Evolutionary conservation across 2,113 vertebrate genomes (phyloP).

Genomic region (Callipepla squamata): DNA sequence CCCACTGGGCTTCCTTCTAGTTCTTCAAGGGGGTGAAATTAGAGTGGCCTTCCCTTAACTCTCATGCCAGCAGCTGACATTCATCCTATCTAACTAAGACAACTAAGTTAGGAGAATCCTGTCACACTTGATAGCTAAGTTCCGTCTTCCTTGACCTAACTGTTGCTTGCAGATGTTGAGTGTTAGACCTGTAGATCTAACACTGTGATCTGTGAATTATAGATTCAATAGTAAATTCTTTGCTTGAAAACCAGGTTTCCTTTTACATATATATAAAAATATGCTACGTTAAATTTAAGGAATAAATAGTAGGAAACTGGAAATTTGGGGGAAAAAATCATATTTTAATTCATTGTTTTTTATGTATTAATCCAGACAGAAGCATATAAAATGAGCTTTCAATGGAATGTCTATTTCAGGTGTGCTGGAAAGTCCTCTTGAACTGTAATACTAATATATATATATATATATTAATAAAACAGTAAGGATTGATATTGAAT

Average conservation of each 20-base stretch:
- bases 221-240: neutral
- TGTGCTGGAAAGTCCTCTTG: neutral
- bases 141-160: too few species aligned
- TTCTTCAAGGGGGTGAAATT: neutral
- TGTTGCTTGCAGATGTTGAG: neutral
- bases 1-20: fast-evolving
- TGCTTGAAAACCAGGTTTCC: neutral
- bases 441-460: neutral
- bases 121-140: neutral
- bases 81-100: neutral
- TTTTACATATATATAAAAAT: neutral
- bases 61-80: neutral
- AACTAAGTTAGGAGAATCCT: neutral
- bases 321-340: neutral
- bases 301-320: neutral
- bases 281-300: neutral
- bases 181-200: neutral
- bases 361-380: neutral
- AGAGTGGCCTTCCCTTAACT: neutral
- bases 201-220: neutral
- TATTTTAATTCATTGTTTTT: neutral
- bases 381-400: neutral
- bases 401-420: neutral
- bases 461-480: neutral
- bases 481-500: slow-evolving; percentile 8